These are phyloP conservation scores for Agapornis roseicollis DNA, from an alignment of 2,113 vertebrate species.

Conservation along the genomic window DNA sequence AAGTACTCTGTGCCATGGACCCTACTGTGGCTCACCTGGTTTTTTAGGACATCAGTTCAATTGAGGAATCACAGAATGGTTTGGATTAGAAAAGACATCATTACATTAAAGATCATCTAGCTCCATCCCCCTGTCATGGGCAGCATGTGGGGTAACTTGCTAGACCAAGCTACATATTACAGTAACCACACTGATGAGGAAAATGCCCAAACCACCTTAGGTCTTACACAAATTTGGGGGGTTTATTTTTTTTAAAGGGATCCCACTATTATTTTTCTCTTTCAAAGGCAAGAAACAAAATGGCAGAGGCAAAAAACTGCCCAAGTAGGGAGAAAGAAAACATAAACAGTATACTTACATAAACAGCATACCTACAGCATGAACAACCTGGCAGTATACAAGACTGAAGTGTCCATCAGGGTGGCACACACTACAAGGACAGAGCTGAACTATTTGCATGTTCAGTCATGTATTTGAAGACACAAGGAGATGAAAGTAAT, in stretches of 20 bases:
- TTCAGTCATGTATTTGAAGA: neutral
- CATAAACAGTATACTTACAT: neutral
- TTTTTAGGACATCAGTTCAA: neutral
- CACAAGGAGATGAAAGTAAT: neutral
- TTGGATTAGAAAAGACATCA: neutral
- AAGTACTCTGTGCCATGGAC: neutral
- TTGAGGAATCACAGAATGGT: neutral
- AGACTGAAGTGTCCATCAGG: neutral
- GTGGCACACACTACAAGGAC: neutral
- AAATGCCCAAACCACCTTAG: neutral
- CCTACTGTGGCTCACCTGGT: neutral
- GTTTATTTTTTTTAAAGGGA: neutral
- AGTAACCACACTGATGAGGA: neutral
- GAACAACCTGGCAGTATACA: fast-evolving
- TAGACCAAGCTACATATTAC: neutral
- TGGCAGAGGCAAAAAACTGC: fast-evolving
- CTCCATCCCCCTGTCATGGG: neutral
- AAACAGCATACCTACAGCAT: neutral
- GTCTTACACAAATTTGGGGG: too few relatives aligned
- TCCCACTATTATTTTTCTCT: neutral
- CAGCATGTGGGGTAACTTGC: neutral
- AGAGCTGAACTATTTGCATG: neutral
- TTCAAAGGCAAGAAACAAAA: neutral
- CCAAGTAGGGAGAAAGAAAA: neutral
- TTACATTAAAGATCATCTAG: neutral